Evolutionary conservation across 2,797 vertebrate species (phyloP).

Genomic region (Pelochelys cantorii): DNA sequence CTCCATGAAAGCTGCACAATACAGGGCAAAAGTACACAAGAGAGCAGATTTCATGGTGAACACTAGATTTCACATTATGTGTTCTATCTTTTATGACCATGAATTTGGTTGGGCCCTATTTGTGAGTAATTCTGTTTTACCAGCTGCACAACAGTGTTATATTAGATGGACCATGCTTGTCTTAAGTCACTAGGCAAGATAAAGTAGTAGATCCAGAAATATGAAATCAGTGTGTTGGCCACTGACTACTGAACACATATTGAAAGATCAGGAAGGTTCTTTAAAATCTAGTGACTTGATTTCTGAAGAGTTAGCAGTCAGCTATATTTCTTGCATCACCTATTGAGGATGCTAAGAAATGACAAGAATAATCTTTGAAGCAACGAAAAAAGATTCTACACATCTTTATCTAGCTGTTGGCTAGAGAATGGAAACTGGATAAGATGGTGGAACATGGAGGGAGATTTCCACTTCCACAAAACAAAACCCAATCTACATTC

Average conservation of each 20-base stretch:
- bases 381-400: neutral
- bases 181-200: neutral
- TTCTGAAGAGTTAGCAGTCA: neutral
- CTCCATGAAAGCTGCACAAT: too few species aligned
- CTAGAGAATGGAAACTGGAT: neutral
- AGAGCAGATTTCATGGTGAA: too few species aligned
- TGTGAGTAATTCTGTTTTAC: neutral
- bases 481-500: neutral
- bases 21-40: too few species aligned
- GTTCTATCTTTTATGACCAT: too few species aligned
- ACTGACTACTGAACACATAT: neutral
- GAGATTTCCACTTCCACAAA: neutral
- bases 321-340: neutral
- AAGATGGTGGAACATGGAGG: rapidly evolving
- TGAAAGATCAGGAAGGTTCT: neutral
- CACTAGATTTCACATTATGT: too few species aligned
- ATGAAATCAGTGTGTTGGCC: neutral
- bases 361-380: constrained; percentile 16
- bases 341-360: neutral
- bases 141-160: neutral
- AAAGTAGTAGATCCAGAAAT: neutral
- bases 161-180: neutral
- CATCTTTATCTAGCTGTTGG: neutral
- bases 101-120: neutral
- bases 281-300: constrained; percentile 13